Conservation (phyloP, 2,888 invertebrate species). For the Lysandra bellargus region DNA sequence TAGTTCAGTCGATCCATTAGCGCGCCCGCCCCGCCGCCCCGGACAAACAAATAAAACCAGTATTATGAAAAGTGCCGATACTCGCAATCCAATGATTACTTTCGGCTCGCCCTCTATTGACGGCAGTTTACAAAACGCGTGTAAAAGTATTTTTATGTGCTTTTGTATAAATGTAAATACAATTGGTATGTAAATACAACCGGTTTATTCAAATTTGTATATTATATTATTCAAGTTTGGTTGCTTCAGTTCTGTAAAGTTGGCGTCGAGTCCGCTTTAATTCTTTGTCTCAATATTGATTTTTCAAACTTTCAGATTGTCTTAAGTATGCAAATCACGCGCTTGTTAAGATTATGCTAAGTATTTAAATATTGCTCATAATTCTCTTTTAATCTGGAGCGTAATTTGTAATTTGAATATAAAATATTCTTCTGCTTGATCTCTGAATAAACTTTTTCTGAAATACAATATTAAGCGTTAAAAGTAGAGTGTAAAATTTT, state of each 20-base stretch:
- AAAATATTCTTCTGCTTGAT: neutral
- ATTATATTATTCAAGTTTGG: neutral
- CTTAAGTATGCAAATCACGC: constrained; percentile 15
- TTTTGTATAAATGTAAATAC: neutral
- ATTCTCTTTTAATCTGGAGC: constrained; percentile 12
- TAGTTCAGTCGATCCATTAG: constrained; percentile 66
- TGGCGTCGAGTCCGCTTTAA: neutral
- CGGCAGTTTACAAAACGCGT: constrained; percentile 12
- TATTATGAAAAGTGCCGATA: constrained; percentile 53
- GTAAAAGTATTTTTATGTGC: neutral
- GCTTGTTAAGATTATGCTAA: constrained; percentile 2
- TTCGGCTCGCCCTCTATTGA: constrained; percentile 12
- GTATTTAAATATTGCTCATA: constrained; percentile 9
- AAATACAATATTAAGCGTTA: too few relatives aligned
- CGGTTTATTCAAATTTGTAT: neutral
- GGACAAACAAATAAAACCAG: constrained; percentile 56
- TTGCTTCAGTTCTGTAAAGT: neutral
- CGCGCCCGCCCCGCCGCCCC: constrained; percentile 36
- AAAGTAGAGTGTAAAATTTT: too few relatives aligned
- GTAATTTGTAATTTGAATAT: constrained; percentile 3
- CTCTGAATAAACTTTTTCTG: neutral
- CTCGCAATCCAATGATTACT: constrained; percentile 26
- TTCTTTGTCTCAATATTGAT: constrained; percentile 12
- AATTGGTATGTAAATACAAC: neutral
- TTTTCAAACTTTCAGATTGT: constrained; percentile 2